phyloP scores from a whole-genome alignment of 2,113 vertebrate genomes.

The Loxodonta africana region DNA sequence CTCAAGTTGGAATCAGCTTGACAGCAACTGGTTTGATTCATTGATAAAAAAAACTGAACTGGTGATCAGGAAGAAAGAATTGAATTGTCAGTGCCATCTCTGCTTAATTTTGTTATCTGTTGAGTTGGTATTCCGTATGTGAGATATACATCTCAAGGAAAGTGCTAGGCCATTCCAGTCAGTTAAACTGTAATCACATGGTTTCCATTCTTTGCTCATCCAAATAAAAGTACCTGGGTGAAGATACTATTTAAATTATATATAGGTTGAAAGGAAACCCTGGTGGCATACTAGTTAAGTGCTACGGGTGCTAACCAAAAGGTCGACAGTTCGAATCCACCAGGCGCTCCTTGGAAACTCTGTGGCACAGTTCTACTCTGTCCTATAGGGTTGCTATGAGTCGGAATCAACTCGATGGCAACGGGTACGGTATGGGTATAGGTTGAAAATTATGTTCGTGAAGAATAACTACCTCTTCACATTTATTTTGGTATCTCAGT shows the following conservation, averaged over 20 bases:
- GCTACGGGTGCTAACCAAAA: too few species aligned
- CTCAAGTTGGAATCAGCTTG: neutral
- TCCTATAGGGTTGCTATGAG: too few species aligned
- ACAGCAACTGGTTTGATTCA: neutral
- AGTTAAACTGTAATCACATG: neutral
- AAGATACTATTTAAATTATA: neutral
- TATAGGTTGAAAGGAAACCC: neutral
- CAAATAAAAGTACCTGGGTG: neutral
- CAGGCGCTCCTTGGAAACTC: too few species aligned
- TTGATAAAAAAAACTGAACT: neutral
- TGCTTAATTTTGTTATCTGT: constrained; percentile 12
- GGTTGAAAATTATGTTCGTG: neutral
- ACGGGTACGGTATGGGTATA: neutral
- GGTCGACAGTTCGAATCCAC: too few species aligned
- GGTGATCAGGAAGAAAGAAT: neutral
- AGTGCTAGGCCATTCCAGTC: neutral
- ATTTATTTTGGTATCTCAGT: neutral
- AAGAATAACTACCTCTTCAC: neutral
- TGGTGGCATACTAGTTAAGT: too few species aligned
- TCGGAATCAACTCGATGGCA: too few species aligned
- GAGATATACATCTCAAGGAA: neutral
- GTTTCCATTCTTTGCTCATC: neutral
- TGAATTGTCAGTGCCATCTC: neutral
- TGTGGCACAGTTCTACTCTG: too few species aligned
- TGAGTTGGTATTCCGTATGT: neutral